Evolutionary conservation across 2,113 vertebrate species (phyloP).

Genomic region (Psophia crepitans): DNA sequence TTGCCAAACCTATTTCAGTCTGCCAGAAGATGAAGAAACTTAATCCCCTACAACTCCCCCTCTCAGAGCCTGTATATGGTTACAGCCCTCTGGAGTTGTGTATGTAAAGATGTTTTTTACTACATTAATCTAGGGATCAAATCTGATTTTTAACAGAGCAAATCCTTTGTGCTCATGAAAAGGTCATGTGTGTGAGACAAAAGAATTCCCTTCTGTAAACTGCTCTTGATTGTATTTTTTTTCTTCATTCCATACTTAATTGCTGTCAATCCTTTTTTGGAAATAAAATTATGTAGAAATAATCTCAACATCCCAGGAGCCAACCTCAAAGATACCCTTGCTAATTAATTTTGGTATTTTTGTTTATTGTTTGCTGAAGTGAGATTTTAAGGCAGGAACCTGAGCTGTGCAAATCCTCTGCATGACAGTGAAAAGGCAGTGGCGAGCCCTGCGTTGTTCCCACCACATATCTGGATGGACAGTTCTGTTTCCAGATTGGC

Average conservation of each 20-base stretch:
- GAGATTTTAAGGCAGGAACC: background rate
- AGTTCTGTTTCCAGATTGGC: background rate
- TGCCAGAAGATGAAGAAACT: background rate
- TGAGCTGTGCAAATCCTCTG: background rate
- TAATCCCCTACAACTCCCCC: background rate
- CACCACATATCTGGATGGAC: background rate
- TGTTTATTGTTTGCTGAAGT: background rate
- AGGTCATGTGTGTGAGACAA: background rate
- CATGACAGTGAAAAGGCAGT: background rate
- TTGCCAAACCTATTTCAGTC: background rate
- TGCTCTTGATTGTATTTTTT: background rate
- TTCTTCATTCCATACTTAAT: background rate
- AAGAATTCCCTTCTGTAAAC: background rate
- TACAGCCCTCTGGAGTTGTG: background rate
- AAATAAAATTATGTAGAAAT: background rate
- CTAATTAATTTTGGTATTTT: background rate
- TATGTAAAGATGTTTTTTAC: background rate
- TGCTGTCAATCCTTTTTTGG: background rate
- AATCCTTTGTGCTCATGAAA: background rate
- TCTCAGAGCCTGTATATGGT: background rate
- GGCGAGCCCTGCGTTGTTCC: fast-evolving
- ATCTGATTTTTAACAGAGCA: background rate
- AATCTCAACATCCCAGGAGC: background rate
- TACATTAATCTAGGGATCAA: background rate
- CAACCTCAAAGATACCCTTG: background rate